Evolutionary conservation across 2,888 invertebrate species (phyloP), one percentile per base, ranked within the genome.

Genomic region (Oscheius sp.): DNA sequence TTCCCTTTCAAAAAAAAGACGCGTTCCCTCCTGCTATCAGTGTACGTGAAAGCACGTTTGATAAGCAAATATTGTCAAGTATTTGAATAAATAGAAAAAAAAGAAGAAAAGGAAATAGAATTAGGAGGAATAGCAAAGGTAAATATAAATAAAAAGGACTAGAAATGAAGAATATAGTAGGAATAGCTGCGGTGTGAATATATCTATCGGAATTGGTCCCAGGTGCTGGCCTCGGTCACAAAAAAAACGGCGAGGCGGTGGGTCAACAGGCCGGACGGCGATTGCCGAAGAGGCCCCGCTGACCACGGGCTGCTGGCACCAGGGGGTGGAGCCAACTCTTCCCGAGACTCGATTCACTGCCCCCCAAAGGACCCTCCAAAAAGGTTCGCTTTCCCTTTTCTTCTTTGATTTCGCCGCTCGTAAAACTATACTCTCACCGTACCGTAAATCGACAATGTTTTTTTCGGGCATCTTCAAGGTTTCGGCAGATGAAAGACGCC

Each of bases 261-360:
- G 66, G 66, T 66, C 66, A 66, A 66, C 66, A 66, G 66, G 29
- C 27, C 59, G 21, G 45, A 16, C 61, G 66, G 66, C 49, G 66
- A 66, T 66, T 66, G 66, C 66, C 52, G 63, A 25, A 43, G 66
- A 66, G 66, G 49, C 49, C 49, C 25, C 52, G 66, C 52, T 66
- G 66, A 66, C 66, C 66, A 49, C 66, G 46, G 16, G 35, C 18
- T 43, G 63, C 45, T 21, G 21, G 18, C 25, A 27, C 18, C 23
- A 18, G 52, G 52, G 46, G 52, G 66, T 23, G 66, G 16, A 23
- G 49, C 66, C 27, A 23, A 27, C 52, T 18, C 49, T 27, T 49
- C 29, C 41, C 41, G 61, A 58, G 25, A 35, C 35, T 35, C 35
- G 35, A 35, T 35, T 35, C 35, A 35, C 35, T 35, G 35, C 61